phyloP scores from a whole-genome alignment of 2,888 invertebrate species.

The Auanema freiburgensis region DNA sequence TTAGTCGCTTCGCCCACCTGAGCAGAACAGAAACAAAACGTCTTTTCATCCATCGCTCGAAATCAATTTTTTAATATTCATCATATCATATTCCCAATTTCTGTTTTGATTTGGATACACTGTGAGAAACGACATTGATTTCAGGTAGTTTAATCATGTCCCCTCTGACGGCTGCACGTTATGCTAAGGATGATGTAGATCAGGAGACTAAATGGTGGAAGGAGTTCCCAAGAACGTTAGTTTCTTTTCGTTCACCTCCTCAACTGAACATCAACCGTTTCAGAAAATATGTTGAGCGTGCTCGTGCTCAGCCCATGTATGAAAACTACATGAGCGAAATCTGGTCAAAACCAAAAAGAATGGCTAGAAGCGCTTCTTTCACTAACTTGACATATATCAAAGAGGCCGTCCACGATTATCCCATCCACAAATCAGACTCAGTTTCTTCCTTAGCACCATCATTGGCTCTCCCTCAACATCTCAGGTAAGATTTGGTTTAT shows the following conservation, averaged over 20 bases:
- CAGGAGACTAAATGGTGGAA: constrained; percentile 58
- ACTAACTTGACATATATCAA: constrained; percentile 62
- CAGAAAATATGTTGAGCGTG: constrained; percentile 60
- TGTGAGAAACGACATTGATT: too few relatives aligned
- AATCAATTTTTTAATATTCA: too few relatives aligned
- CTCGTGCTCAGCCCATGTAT: constrained; percentile 57
- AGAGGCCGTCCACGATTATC: constrained; percentile 46
- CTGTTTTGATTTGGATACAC: too few relatives aligned
- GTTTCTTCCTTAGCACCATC: constrained; percentile 62
- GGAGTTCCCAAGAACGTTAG: constrained; percentile 49
- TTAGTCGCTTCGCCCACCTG: too few relatives aligned
- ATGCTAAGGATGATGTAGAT: constrained; percentile 59
- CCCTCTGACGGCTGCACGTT: constrained; percentile 37
- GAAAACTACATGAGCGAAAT: constrained; percentile 52
- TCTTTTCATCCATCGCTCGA: too few relatives aligned
- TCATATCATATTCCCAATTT: too few relatives aligned
- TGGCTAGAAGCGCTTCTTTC: constrained; percentile 60
- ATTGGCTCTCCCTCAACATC: constrained; percentile 51
- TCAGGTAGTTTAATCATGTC: constrained; percentile 28
- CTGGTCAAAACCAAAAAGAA: constrained; percentile 58
- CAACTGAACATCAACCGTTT: constrained; percentile 6
- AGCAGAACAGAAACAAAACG: too few relatives aligned
- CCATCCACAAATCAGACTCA: constrained; percentile 44
- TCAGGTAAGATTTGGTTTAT: constrained; percentile 29
- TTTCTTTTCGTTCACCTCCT: neutral